These are phyloP conservation scores for Drosophila longiperda DNA, from an alignment of 2,888 invertebrate genomes.

Conservation along the genomic window DNA sequence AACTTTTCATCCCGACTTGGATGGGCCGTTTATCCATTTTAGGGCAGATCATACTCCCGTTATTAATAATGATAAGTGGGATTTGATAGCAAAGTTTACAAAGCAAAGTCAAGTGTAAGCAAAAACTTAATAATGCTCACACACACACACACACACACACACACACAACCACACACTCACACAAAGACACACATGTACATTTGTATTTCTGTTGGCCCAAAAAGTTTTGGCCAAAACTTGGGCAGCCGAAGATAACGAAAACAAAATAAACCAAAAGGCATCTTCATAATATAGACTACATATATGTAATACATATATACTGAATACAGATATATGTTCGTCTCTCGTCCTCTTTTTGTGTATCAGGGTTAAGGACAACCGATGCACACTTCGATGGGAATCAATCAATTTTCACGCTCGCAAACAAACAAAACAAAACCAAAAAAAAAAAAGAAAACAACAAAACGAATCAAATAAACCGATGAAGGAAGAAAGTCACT, in stretches of 20 bases:
- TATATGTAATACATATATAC: constrained; percentile 8
- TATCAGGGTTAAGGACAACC: constrained; percentile 74
- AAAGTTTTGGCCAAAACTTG: constrained; percentile 25
- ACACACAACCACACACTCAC: constrained; percentile 3
- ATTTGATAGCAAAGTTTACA: constrained; percentile 66
- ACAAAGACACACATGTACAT: neutral
- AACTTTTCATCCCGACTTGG: neutral
- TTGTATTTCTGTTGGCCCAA: constrained; percentile 27
- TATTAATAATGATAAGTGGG: constrained; percentile 46
- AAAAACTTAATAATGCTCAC: constrained; percentile 64
- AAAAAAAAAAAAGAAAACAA: constrained; percentile 24
- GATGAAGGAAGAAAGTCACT: constrained; percentile 33
- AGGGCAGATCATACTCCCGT: neutral
- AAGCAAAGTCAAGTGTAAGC: constrained; percentile 60
- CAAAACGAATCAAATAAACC: constrained; percentile 3
- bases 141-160: constrained; percentile 15
- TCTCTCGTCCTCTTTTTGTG: constrained; percentile 11
- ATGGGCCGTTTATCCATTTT: neutral
- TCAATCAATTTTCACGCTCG: constrained; percentile 75
- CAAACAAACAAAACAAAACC: constrained; percentile 48
- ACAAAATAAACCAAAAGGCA: constrained; percentile 28
- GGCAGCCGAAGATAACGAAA: constrained; percentile 19
- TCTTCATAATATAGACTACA: constrained; percentile 18
- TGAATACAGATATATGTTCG: neutral
- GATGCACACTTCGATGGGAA: constrained; percentile 73